Base-by-base conservation (phyloP, 1,140 invertebrate species). In the Drosophila guanche region DNA sequence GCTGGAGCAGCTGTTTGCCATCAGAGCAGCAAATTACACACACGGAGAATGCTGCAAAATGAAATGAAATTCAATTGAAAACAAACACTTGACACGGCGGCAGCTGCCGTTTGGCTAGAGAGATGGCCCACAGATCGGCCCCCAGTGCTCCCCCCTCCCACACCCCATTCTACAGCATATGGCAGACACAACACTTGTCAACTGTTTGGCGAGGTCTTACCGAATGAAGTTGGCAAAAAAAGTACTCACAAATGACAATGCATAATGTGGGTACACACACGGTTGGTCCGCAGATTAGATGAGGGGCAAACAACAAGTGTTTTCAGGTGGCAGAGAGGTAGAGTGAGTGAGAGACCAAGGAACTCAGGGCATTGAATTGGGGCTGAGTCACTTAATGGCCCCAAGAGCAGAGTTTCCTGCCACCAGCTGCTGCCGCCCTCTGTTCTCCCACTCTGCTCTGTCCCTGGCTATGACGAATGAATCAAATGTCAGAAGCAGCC, bases 51-150 rank as follows among this genome's bases (percentile, higher is more conserved):
- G 79, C 79, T 68, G 79, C 79, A 76, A 76, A 12, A 37, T 12
- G 33, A 37, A 86, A 85, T 85, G 81, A 85, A 85, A 86, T 86
- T 86, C 81, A 81, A 86, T 86, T 86, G 81, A 86, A 88, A 88
- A 86, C 74, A 86, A 86, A 86, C 81, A 86, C 78, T 84, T 85
- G 79, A 84, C 79, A 84, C 76, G 76, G 61, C 79, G 80, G 50
- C 79, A 84, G 79, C 79, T 84, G 79, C 70, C 63, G 51, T 45
- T 78, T 60, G 69, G 42, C 68, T 58, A 76, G 86, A 86, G 86
- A 86, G 81, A 86, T 65, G 73, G 63, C 70, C 70, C 59, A 54
- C 33, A 37, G 33, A 37, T 37, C 33, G 59, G 29, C 67, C 69
- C 51, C 55, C 33, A 16, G 14, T 20, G 29, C 7, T 20, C 12